Evolutionary conservation across 2,797 vertebrate species (phyloP).

Genomic region (Florisuga fusca): DNA sequence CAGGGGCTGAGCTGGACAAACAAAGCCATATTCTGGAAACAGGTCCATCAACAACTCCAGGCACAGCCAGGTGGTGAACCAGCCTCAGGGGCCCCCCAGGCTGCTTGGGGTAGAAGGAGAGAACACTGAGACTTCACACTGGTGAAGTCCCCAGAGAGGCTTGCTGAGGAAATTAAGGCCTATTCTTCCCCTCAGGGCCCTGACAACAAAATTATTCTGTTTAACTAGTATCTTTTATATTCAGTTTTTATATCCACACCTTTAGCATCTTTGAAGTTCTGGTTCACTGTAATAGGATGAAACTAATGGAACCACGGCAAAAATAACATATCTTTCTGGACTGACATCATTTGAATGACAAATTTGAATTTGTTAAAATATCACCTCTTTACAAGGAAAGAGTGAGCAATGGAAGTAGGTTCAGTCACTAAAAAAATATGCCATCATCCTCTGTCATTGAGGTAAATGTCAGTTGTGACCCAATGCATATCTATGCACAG

Average conservation of each 20-base stretch:
- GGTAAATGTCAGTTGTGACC: background rate
- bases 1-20: background rate
- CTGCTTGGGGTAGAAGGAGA: background rate
- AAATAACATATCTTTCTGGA: background rate
- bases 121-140: background rate
- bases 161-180: background rate
- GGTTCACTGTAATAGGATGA: rapidly evolving
- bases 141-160: background rate
- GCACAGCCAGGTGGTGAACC: background rate
- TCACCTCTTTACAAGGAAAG: background rate
- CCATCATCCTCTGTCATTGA: background rate
- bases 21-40: background rate
- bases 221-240: background rate
- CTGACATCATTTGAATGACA: background rate
- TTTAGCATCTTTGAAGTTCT: background rate
- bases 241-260: background rate
- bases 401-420: background rate
- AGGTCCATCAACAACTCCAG: background rate
- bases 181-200: background rate
- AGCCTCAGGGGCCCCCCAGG: background rate
- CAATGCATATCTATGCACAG: background rate
- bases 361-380: background rate
- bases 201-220: background rate
- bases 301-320: background rate
- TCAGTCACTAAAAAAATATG: background rate